Conservation (phyloP, 1,140 invertebrate genomes). For the Drosophila nigrodunni region DNA sequence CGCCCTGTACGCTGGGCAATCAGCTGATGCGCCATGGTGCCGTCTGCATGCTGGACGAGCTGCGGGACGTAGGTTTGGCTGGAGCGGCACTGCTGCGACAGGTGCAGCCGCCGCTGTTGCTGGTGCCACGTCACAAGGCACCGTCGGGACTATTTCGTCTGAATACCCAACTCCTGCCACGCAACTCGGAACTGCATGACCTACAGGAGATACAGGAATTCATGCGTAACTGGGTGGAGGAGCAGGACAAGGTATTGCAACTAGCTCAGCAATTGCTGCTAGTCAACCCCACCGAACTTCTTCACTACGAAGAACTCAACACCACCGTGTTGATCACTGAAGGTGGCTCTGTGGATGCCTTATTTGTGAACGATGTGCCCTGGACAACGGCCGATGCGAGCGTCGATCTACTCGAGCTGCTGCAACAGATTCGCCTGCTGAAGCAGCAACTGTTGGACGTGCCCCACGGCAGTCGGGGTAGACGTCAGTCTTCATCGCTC, state of each 20-base stretch:
- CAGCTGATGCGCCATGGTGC: constrained; percentile 65
- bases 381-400: constrained; percentile 60
- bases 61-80: constrained; percentile 64
- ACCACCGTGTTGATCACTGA: constrained; percentile 53
- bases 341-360: constrained; percentile 47
- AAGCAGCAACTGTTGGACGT: constrained; percentile 22
- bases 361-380: constrained; percentile 57
- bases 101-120: constrained; percentile 68
- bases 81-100: constrained; percentile 73
- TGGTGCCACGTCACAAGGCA: constrained; percentile 75
- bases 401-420: constrained; percentile 48
- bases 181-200: constrained; percentile 76
- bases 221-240: constrained; percentile 65
- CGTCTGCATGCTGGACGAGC: constrained; percentile 83
- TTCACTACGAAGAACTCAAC: constrained; percentile 33
- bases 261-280: constrained; percentile 31
- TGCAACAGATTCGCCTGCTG: constrained; percentile 57
- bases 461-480: constrained; percentile 14
- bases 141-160: constrained; percentile 72
- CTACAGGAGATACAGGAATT: constrained; percentile 77
- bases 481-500: constrained; percentile 48
- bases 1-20: constrained; percentile 80
- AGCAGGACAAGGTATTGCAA: constrained; percentile 56
- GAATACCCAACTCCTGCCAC: constrained; percentile 60
- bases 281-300: background rate